phyloP scores from a whole-genome alignment of 1,140 invertebrate species.

The Fopius arisanus region DNA sequence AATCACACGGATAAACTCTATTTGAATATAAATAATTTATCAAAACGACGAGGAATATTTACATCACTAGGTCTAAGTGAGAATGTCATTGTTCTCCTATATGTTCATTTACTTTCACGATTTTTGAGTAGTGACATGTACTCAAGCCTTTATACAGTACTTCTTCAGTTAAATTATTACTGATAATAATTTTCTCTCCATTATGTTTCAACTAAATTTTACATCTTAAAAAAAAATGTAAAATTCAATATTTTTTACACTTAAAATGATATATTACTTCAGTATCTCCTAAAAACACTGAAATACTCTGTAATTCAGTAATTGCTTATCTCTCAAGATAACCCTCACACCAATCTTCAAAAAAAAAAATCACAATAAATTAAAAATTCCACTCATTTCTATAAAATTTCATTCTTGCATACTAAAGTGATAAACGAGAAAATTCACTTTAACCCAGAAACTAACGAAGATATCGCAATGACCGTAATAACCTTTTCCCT shows the following conservation, averaged over 20 bases:
- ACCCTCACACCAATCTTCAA: background rate
- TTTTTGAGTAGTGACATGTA: background rate
- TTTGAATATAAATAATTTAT: background rate
- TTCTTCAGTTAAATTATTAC: background rate
- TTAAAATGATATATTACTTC: no score
- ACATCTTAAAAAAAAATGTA: background rate
- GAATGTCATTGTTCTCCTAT: background rate
- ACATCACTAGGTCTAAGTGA: background rate
- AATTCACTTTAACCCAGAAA: no score
- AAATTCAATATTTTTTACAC: no score
- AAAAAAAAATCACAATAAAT: constrained; percentile 5
- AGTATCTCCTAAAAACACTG: no score
- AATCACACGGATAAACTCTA: background rate
- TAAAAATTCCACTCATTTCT: background rate
- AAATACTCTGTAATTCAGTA: background rate
- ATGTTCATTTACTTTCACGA: no score
- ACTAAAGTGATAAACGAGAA: no score
- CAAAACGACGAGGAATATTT: background rate
- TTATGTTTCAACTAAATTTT: background rate
- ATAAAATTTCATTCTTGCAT: no score
- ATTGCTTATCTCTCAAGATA: background rate
- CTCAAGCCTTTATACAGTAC: background rate
- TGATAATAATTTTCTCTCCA: background rate
- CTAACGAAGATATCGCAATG: no score
- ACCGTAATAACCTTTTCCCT: no score